Evolutionary conservation across 2,797 vertebrate genomes (phyloP).

Genomic region (Sphaeramia orbicularis): DNA sequence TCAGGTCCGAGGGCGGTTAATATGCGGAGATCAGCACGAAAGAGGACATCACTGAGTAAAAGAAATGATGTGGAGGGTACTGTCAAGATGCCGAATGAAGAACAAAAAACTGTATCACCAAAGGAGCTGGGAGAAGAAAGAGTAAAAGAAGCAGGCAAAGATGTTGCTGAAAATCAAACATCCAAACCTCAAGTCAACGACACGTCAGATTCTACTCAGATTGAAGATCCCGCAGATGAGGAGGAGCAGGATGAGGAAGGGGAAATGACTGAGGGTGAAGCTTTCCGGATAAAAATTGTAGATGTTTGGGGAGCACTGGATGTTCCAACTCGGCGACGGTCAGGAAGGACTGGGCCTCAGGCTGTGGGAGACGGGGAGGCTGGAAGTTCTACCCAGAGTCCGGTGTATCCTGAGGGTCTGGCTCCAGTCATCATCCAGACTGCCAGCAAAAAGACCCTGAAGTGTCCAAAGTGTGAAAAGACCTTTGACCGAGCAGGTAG

Average conservation of each 20-base stretch:
- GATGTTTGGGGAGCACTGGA: conserved; percentile 46
- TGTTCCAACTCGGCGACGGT: conserved; percentile 70
- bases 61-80: conserved; percentile 76
- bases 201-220: conserved; percentile 67
- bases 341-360: conserved; percentile 75
- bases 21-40: conserved; percentile 88
- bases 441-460: conserved; percentile 91
- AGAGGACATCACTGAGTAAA: conserved; percentile 86
- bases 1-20: conserved; percentile 57
- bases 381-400: conserved; percentile 68
- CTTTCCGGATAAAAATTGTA: conserved; percentile 48
- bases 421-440: conserved; percentile 90
- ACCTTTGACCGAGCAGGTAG: conserved; percentile 97
- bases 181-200: conserved; percentile 42
- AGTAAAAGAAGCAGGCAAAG: conserved; percentile 72
- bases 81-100: conserved; percentile 65
- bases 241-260: conserved; percentile 83
- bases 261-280: conserved; percentile 74
- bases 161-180: conserved; percentile 48
- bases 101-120: conserved; percentile 15
- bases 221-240: conserved; percentile 82
- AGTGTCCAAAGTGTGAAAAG: conserved; percentile 97
- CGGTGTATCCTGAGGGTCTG: conserved; percentile 88
- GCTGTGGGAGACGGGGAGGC: conserved; percentile 77
- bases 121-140: conserved; percentile 75